Evolutionary conservation across 2,113 vertebrate species (phyloP).

Genomic region (Psilopsiagon aurifrons): DNA sequence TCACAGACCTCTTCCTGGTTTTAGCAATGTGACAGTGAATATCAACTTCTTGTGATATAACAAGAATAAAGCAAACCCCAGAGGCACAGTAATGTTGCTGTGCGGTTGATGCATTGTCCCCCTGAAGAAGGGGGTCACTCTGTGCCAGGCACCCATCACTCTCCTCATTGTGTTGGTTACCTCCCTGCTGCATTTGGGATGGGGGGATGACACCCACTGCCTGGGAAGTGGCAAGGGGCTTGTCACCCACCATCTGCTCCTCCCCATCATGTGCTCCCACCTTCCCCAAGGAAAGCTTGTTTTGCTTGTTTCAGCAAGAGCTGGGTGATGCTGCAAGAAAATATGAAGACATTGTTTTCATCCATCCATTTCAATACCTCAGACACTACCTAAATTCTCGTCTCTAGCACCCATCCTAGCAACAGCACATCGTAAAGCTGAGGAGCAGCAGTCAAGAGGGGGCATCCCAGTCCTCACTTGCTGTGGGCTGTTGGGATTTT

Average conservation of each 20-base stretch:
- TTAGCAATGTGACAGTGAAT: neutral
- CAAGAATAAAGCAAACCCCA: neutral
- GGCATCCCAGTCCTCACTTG: rapidly evolving
- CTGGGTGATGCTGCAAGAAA: neutral
- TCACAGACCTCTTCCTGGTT: neutral
- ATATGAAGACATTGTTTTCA: neutral
- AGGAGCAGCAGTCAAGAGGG: neutral
- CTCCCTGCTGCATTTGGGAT: neutral
- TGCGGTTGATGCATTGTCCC: neutral
- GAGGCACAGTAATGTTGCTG: neutral
- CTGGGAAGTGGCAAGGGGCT: neutral
- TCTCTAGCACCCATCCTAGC: neutral
- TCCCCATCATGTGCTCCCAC: rapidly evolving
- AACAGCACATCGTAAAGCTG: neutral
- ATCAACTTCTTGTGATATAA: neutral
- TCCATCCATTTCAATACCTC: neutral
- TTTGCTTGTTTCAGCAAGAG: neutral
- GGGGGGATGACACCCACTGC: neutral
- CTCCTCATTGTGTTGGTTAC: neutral
- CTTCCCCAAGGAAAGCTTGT: neutral
- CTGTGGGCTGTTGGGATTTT: rapidly evolving
- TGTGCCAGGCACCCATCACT: rapidly evolving
- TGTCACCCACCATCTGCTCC: rapidly evolving
- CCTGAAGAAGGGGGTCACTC: neutral
- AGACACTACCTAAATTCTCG: neutral